phyloP scores from a whole-genome alignment of 64 coral and sea anemone genomes.

The Actinia tenebrosa region DNA sequence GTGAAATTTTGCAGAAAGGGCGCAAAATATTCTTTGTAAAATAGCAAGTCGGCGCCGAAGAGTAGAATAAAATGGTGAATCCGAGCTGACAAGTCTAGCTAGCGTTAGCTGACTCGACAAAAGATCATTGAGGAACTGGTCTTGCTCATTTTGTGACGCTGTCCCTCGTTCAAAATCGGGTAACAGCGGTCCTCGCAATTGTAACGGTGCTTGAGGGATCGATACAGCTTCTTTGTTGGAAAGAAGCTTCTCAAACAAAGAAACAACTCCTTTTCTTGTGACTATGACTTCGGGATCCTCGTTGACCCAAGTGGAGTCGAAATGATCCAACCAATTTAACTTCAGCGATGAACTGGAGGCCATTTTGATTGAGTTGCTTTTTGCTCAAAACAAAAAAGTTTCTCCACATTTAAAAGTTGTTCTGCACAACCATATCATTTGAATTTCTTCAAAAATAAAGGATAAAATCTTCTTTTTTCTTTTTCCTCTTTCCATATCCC shows the following conservation, averaged over 20 bases:
- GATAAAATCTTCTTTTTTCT: conserved; percentile 10
- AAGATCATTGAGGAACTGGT: conserved; percentile 78
- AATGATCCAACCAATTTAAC: conserved; percentile 82
- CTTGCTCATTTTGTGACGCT: conserved; percentile 54
- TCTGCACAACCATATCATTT: not conserved
- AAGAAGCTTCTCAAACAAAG: conserved; percentile 79
- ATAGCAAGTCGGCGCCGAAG: conserved; percentile 67
- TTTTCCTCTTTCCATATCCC: conserved; percentile 15
- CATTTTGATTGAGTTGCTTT: conserved; percentile 18
- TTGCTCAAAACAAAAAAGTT: conserved; percentile 29
- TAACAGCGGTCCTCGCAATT: conserved; percentile 65
- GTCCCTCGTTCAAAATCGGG: conserved; percentile 81
- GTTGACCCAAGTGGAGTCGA: conserved; percentile 75
- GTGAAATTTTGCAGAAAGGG: conserved; percentile 77
- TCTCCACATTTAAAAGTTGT: conserved; percentile 22
- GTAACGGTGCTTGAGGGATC: conserved; percentile 50
- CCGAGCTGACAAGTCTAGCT: conserved; percentile 61
- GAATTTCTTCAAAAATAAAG: not conserved
- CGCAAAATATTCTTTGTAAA: conserved; percentile 85
- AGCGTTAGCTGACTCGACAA: conserved; percentile 77
- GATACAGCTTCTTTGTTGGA: conserved; percentile 64
- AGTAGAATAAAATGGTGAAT: conserved; percentile 80
- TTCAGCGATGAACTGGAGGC: conserved; percentile 45
- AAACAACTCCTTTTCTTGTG: conserved; percentile 75
- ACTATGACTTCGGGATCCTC: conserved; percentile 63